phyloP scores from a whole-genome alignment of 2,888 invertebrate genomes.

The Steinernema scapterisci region DNA sequence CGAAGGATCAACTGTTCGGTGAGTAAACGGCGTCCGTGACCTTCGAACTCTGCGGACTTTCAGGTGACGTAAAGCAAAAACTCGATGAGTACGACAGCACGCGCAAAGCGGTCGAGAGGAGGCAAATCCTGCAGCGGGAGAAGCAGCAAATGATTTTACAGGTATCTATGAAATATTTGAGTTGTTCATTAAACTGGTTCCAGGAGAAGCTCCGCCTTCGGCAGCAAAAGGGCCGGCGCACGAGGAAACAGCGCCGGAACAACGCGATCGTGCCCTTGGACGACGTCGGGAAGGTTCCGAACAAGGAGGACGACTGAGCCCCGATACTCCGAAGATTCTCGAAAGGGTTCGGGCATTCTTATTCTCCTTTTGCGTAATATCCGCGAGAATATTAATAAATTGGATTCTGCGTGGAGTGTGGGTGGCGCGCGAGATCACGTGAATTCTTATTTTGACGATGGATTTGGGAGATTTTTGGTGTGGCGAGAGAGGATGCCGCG shows the following conservation, averaged over 20 bases:
- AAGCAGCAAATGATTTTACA: conserved; percentile 61
- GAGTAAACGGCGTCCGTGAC: conserved; percentile 35
- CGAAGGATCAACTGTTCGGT: conserved; percentile 71
- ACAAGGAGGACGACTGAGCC: conserved; percentile 16
- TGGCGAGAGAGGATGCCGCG: no score
- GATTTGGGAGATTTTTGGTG: no score
- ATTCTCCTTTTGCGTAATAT: no score
- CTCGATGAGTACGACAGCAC: conserved; percentile 60
- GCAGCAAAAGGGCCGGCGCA: conserved; percentile 55
- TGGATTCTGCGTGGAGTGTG: no score
- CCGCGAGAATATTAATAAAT: no score
- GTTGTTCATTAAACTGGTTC: not conserved
- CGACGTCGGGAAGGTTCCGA: not conserved
- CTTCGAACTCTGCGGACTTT: conserved; percentile 5
- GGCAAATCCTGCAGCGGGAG: conserved; percentile 58
- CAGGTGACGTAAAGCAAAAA: conserved; percentile 63
- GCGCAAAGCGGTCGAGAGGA: conserved; percentile 56
- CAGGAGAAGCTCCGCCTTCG: conserved; percentile 59
- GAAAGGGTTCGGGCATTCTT: no score
- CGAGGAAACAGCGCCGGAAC: conserved; percentile 41
- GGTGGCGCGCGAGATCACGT: no score
- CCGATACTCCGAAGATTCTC: no score
- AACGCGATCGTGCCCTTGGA: conserved; percentile 41
- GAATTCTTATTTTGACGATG: no score
- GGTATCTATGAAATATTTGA: conserved; percentile 31